Evolutionary conservation across 2,113 vertebrate species (phyloP).

Genomic region (Rhipidura dahli): DNA sequence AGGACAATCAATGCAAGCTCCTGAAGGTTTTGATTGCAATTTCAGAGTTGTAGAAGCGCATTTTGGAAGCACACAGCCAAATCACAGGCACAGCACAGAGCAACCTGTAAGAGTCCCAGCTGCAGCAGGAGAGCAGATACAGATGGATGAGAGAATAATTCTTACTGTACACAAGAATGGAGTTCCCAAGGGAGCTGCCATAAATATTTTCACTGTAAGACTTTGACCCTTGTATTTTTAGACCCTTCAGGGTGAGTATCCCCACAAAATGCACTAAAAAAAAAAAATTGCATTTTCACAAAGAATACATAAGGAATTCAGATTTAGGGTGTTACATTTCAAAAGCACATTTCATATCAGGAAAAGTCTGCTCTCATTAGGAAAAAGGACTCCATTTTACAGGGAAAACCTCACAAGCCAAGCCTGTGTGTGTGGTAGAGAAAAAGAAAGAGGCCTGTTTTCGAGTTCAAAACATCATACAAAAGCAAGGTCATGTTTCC

Average conservation of each 20-base stretch:
- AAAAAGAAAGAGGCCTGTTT: slow-evolving; percentile 19
- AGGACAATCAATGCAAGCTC: neutral
- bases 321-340: neutral
- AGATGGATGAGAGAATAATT: neutral
- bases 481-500: slow-evolving; percentile 41
- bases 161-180: neutral
- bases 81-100: neutral
- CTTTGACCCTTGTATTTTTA: neutral
- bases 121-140: neutral
- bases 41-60: neutral
- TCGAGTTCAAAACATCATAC: slow-evolving; percentile 12
- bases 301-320: neutral
- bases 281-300: neutral
- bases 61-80: neutral
- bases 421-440: neutral
- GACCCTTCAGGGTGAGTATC: neutral
- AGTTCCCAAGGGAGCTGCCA: neutral
- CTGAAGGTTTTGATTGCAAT: neutral
- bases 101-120: neutral
- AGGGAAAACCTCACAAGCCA: neutral
- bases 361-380: neutral
- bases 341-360: neutral
- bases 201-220: neutral
- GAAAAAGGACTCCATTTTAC: neutral
- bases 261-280: neutral